Conservation (phyloP, 92 coral and sea anemone species). For the Pocillopora grandis region DNA sequence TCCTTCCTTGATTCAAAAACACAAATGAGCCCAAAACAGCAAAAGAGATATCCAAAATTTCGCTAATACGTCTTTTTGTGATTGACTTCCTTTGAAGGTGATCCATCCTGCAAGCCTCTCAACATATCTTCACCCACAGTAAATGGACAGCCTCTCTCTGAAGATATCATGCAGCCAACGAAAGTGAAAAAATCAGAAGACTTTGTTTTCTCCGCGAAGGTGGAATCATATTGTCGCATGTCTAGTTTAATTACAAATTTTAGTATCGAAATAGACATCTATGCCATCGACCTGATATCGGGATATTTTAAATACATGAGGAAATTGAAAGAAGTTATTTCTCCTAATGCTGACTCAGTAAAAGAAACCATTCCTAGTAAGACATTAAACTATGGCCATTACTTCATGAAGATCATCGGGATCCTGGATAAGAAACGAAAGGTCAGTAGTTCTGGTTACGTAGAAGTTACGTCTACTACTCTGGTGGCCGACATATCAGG, state of each 20-base stretch:
- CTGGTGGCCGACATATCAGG: conserved; percentile 67
- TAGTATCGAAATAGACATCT: conserved; percentile 33
- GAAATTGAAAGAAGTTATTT: background rate
- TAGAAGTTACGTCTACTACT: conserved; percentile 59
- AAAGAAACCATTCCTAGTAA: conserved; percentile 46
- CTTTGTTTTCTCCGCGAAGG: conserved; percentile 16
- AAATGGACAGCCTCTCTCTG: conserved; percentile 45
- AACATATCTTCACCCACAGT: conserved; percentile 32
- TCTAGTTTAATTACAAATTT: background rate
- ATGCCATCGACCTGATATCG: conserved; percentile 31
- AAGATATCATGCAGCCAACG: conserved; percentile 36
- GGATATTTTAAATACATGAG: conserved; percentile 21
- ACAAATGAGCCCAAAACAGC: no score
- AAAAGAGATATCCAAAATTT: no score
- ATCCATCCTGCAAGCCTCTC: conserved; percentile 66
- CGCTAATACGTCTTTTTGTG: no score
- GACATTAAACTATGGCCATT: conserved; percentile 52
- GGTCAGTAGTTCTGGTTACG: conserved; percentile 50
- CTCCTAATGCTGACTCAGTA: background rate
- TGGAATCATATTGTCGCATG: conserved; percentile 35
- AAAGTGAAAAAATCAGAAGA: conserved; percentile 45
- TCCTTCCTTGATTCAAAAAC: no score
- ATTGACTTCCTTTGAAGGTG: conserved; percentile 32
- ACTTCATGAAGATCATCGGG: conserved; percentile 61
- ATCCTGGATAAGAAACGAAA: background rate